A percentile compares a stretch with the other conserved stretches of the same genome.
Evolutionary conservation across 2,797 vertebrate genomes (phyloP).

Genomic region (Natrix natrix): DNA sequence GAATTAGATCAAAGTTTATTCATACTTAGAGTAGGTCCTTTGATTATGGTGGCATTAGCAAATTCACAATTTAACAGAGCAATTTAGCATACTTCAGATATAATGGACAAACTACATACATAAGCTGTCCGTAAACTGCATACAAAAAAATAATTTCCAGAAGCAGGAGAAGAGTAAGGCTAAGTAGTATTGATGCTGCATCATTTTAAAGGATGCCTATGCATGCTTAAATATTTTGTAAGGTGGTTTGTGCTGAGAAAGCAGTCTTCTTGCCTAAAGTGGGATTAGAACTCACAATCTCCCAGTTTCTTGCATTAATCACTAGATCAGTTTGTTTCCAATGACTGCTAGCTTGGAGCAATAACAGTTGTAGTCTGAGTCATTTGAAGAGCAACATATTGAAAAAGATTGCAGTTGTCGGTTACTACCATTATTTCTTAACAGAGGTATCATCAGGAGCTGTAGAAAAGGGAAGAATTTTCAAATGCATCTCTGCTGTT

Average conservation of each 20-base stretch:
- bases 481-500: background rate
- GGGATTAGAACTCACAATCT: background rate
- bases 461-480: background rate
- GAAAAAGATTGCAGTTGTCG: background rate
- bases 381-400: background rate
- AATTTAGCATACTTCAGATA: background rate
- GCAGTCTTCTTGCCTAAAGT: background rate
- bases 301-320: background rate
- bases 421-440: background rate
- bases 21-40: background rate
- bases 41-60: background rate
- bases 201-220: background rate
- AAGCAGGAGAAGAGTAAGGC: background rate
- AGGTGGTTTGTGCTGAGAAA: background rate
- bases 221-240: background rate
- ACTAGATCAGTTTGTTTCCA: background rate
- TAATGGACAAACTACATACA: background rate
- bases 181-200: background rate
- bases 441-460: background rate
- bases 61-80: background rate
- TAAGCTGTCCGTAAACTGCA: background rate
- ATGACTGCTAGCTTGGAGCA: background rate
- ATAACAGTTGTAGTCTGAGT: background rate
- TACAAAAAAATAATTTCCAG: background rate
- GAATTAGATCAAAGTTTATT: background rate